A percentile compares a stretch with the other conserved stretches of the same genome.
phyloP scores from a whole-genome alignment of 1,140 invertebrate species.

The Lordiphosa stackelbergi region DNA sequence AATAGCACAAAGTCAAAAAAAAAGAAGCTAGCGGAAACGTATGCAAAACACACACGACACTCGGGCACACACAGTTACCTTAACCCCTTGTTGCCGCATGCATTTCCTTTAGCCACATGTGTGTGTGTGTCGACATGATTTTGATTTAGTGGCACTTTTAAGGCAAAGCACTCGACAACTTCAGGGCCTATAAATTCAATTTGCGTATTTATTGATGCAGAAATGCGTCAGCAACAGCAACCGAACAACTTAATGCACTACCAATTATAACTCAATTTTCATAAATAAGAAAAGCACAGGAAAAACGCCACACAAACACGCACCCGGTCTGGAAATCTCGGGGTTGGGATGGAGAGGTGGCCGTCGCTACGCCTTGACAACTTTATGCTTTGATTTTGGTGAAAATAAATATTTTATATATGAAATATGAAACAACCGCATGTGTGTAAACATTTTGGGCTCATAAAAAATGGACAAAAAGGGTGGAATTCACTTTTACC shows the following conservation, averaged over 20 bases:
- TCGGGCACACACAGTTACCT: constrained; percentile 13
- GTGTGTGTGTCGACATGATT: constrained; percentile 51
- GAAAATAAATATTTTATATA: constrained; percentile 26
- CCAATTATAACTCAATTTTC: constrained; percentile 76
- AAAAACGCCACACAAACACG: constrained; percentile 46
- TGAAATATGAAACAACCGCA: constrained; percentile 76
- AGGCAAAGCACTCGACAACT: constrained; percentile 49
- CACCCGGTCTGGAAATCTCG: constrained; percentile 14
- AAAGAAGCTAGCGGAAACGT: constrained; percentile 49
- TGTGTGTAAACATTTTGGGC: constrained; percentile 67
- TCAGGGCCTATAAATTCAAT: constrained; percentile 69
- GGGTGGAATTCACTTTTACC: constrained; percentile 10
- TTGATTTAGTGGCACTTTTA: constrained; percentile 76
- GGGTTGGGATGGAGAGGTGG: background rate
- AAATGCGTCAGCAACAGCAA: constrained; percentile 53
- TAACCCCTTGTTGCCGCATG: constrained; percentile 59
- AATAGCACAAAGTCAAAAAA: constrained; percentile 34
- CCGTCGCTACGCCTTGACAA: constrained; percentile 66
- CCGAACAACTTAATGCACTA: constrained; percentile 70
- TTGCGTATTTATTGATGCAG: constrained; percentile 73
- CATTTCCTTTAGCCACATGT: constrained; percentile 29
- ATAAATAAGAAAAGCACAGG: constrained; percentile 58
- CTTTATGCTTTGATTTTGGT: constrained; percentile 68
- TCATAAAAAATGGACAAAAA: constrained; percentile 13
- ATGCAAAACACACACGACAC: constrained; percentile 62